Evolutionary conservation across 2,888 invertebrate species (phyloP), one percentile per base, ranked within the genome.

Genomic region (Spicauda simplicius): DNA sequence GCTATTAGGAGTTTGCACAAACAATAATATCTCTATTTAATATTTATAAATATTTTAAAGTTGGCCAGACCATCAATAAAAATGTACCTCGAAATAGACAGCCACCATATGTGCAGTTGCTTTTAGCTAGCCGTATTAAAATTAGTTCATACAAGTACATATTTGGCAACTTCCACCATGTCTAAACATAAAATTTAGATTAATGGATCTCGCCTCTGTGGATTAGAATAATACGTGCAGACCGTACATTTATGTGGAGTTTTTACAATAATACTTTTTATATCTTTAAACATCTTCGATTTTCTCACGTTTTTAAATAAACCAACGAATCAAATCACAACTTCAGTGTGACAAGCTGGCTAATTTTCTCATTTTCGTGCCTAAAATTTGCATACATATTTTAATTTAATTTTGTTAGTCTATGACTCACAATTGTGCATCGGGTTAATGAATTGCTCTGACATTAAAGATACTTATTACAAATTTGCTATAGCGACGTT

Each of bases 131-230:
- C 54, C 55, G 55, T 14, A 41, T 60, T 52, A 33, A 59, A 48
- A 55, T 54, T 55, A 55, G 30, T 55, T 54, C 48, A 48, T 33
- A 55, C 37, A 16, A 58, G 53, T 60, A 54, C 55, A 53, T 58
- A 60, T 60, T 66, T 66, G 66, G 66, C 66, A 66, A 66, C 60
- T 37, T 60, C 19, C 55, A 53, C 55, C 16, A 55, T 48, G 33
- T 55, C 60, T 60, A 66, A 66, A 66, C 66, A 60, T 60, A 60
- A 33, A 33, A 55, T 66, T 55, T 66, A 66, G 48, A 66, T 18
- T 66, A 66, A 66, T 66, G 66, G 54, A 60, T 66, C 48, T 50
- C 55, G n/a, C 54, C 59, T 58, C 53, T 65, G 8, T 59, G 53
- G 20, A 30, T 59, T 58, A 48, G 45, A 54, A 16, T 59, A 65